These are phyloP conservation scores for Recurvirostra avosetta DNA, from an alignment of 2,113 vertebrate species.

Conservation along the genomic window DNA sequence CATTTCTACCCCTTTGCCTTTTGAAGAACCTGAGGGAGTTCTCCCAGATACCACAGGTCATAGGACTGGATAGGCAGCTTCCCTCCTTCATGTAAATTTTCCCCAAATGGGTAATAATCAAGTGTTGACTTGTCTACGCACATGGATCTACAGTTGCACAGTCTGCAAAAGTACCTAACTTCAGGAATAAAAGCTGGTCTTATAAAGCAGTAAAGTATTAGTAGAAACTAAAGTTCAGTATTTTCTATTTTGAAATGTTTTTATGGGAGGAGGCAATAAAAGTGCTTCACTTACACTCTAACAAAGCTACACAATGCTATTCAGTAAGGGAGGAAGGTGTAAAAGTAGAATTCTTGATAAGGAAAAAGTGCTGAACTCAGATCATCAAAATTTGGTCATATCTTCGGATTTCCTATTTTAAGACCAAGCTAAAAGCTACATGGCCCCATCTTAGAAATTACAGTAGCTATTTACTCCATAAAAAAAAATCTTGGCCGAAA, in stretches of 20 bases:
- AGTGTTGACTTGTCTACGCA: background rate
- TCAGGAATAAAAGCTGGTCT: background rate
- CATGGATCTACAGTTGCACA: background rate
- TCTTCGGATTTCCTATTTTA: background rate
- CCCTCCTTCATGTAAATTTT: background rate
- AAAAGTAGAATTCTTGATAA: background rate
- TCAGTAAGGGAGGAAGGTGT: background rate
- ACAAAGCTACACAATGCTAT: too few species aligned
- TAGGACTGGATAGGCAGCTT: background rate
- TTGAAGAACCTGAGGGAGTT: background rate
- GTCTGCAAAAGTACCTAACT: background rate
- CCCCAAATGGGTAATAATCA: accelerated
- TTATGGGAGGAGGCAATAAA: background rate
- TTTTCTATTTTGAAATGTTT: background rate
- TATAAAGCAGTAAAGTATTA: background rate
- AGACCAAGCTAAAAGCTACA: background rate
- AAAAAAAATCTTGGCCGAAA: background rate
- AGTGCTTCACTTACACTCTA: background rate
- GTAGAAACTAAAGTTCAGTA: background rate
- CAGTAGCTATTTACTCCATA: background rate
- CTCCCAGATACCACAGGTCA: background rate
- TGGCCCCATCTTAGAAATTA: background rate
- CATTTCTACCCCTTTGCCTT: background rate
- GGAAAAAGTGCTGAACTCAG: background rate
- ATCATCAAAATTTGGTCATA: background rate